A percentile compares a stretch with the other conserved stretches of the same genome.
Evolutionary conservation across 2,113 vertebrate species (phyloP).

Genomic region (Tenrec ecaudatus): DNA sequence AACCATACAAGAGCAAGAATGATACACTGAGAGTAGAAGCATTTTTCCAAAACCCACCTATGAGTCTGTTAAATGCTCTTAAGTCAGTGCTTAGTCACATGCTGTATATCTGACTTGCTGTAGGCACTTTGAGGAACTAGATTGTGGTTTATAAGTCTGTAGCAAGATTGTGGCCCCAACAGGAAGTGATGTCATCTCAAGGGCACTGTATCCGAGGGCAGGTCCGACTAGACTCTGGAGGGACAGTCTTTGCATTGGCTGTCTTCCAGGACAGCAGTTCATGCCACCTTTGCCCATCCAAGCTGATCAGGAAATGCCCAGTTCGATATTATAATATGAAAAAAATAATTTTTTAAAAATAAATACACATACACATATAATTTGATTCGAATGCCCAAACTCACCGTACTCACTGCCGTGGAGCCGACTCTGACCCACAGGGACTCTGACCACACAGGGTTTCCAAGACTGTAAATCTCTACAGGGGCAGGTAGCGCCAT

Average conservation of each 20-base stretch:
- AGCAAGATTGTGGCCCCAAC: not conserved
- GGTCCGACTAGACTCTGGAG: not conserved
- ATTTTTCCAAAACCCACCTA: not conserved
- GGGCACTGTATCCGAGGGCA: not conserved
- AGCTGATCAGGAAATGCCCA: not conserved
- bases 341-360: slow-evolving; percentile 45
- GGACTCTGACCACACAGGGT: too few relatives aligned
- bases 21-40: slow-evolving; percentile 1
- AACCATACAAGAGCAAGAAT: slow-evolving; percentile 17
- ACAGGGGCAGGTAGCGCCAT: too few relatives aligned
- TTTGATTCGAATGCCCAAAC: too few relatives aligned
- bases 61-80: slow-evolving; percentile 16
- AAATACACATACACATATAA: too few relatives aligned
- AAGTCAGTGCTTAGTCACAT: not conserved
- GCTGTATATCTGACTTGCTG: not conserved
- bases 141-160: slow-evolving; percentile 18
- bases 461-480: too few relatives aligned
- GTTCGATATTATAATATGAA: slow-evolving; percentile 20
- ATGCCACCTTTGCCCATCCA: slow-evolving; percentile 32
- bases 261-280: not conserved
- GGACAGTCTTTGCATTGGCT: not conserved
- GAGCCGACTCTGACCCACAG: too few relatives aligned
- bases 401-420: not conserved
- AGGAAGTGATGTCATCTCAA: slow-evolving; percentile 37
- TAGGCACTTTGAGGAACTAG: not conserved